phyloP scores from a whole-genome alignment of 2,113 vertebrate genomes.

The Tetraodon nigroviridis region DNA sequence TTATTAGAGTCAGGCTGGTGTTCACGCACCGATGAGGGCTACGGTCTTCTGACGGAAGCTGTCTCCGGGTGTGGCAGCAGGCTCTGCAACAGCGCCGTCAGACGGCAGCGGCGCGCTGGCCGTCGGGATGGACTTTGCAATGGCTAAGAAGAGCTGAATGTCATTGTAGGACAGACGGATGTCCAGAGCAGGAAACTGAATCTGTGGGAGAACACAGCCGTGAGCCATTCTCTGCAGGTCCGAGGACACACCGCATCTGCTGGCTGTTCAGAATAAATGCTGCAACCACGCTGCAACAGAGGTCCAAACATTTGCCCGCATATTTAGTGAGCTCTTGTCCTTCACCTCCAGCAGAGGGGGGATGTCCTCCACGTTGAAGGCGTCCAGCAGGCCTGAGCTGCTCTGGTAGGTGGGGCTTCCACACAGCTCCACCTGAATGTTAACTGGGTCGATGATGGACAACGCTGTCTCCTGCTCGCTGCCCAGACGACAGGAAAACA shows the following conservation, averaged over 20 bases:
- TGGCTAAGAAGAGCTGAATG: constrained; percentile 91
- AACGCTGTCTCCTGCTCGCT: constrained; percentile 93
- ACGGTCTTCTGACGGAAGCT: constrained; percentile 70
- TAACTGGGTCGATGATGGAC: constrained; percentile 94
- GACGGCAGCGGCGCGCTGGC: constrained; percentile 27
- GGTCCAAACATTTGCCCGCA: background rate
- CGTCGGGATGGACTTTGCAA: constrained; percentile 89
- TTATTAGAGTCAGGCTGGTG: background rate
- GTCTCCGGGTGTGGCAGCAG: constrained; percentile 31
- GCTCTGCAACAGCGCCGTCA: constrained; percentile 19
- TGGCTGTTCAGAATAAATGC: too few species aligned
- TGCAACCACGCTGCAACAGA: too few species aligned
- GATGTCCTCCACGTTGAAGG: constrained; percentile 93
- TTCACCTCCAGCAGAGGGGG: constrained; percentile 91
- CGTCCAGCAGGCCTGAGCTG: constrained; percentile 90
- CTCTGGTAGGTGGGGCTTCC: constrained; percentile 91
- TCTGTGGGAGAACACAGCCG: constrained; percentile 65
- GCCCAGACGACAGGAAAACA: constrained; percentile 92
- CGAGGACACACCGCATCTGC: too few species aligned
- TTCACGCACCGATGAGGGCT: constrained; percentile 78
- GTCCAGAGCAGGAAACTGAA: constrained; percentile 90
- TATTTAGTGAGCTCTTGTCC: background rate
- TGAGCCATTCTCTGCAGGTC: too few species aligned
- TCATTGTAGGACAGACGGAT: constrained; percentile 98
- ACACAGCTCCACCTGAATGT: constrained; percentile 90